Percentiles rank a stretch among this genome's conserved stretches.
Evolutionary conservation across 2,113 vertebrate species (phyloP).

Genomic region (Argyrosomus japonicus): DNA sequence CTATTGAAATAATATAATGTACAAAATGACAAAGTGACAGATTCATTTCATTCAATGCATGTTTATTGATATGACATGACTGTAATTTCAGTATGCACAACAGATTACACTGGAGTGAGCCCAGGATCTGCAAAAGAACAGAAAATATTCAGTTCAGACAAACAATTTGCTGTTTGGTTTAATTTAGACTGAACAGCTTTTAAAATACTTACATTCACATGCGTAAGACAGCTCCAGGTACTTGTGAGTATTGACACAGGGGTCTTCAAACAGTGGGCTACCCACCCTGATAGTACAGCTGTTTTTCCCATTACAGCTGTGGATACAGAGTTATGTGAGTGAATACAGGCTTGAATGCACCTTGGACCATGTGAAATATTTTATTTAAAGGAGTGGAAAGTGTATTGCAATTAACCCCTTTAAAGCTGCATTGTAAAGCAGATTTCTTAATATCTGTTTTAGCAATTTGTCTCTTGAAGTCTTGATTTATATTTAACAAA

Average conservation of each 20-base stretch:
- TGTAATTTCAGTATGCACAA: background rate
- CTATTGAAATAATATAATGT: too few relatives aligned
- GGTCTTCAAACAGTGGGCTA: constrained; percentile 54
- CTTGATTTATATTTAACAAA: background rate
- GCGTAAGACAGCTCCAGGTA: constrained; percentile 67
- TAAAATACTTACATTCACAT: constrained; percentile 57
- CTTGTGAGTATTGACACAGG: constrained; percentile 46
- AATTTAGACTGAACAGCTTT: too few relatives aligned
- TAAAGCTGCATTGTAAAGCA: background rate
- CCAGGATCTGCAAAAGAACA: constrained; percentile 33
- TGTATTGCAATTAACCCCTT: background rate
- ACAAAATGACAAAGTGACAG: background rate
- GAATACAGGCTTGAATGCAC: background rate
- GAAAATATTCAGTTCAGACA: background rate
- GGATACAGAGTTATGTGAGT: constrained; percentile 6
- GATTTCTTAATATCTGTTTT: background rate
- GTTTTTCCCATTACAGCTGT: constrained; percentile 67
- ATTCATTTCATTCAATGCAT: background rate
- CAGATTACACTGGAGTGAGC: rapidly evolving
- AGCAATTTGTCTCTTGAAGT: background rate
- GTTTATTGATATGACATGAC: background rate
- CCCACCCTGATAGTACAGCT: constrained; percentile 40
- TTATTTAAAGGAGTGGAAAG: background rate
- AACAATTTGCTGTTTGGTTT: too few relatives aligned
- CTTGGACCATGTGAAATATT: background rate